Percentiles rank a stretch among this genome's conserved stretches.
These are phyloP conservation scores for Prionailurus bengalensis DNA, from an alignment of 2,113 vertebrate genomes.

Conservation along the genomic window DNA sequence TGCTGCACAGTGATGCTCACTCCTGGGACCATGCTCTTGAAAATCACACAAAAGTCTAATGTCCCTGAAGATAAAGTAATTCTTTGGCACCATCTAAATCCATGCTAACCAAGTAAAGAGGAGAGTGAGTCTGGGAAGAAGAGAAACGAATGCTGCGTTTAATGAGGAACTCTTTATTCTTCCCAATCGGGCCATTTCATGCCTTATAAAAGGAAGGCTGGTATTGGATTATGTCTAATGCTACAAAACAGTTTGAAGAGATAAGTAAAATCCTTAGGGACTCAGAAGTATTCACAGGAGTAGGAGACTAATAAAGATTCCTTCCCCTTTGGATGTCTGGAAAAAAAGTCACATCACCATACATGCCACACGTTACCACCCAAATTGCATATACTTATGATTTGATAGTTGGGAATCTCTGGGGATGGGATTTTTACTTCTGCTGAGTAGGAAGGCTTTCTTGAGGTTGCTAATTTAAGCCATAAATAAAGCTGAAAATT, in stretches of 20 bases:
- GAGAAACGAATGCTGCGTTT: neutral
- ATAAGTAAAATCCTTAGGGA: neutral
- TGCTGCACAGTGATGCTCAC: neutral
- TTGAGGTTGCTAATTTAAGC: neutral
- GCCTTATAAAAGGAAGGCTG: neutral
- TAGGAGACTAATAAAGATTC: neutral
- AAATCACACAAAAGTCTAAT: neutral
- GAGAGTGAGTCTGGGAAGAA: neutral
- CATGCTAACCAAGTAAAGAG: neutral
- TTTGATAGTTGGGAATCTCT: neutral
- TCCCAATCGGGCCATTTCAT: neutral
- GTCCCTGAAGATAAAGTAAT: neutral
- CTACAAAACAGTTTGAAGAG: neutral
- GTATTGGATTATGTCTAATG: neutral
- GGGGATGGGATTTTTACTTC: neutral
- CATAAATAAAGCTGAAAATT: neutral
- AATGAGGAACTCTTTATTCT: neutral
- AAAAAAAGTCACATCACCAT: neutral
- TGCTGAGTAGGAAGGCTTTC: neutral
- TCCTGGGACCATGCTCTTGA: neutral
- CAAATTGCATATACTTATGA: neutral
- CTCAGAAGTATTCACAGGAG: neutral
- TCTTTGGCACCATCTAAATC: constrained; percentile 21
- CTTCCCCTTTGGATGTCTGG: neutral
- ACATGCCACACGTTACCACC: neutral